These are phyloP conservation scores for Anagrus nilaparvatae DNA, from an alignment of 1,140 invertebrate species.

Conservation along the genomic window DNA sequence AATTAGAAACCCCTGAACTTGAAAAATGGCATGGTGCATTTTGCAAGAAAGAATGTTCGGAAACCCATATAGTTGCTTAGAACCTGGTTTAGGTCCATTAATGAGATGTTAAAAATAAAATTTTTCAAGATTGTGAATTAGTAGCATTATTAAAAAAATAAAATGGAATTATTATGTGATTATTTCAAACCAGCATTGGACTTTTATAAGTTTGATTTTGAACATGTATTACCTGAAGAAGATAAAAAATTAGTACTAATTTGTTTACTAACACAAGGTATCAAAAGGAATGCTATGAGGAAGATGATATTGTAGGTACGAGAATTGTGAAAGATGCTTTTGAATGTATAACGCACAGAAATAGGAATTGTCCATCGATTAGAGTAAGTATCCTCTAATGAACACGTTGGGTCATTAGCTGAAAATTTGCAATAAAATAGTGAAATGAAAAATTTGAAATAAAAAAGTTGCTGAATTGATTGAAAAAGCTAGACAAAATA, in stretches of 20 bases:
- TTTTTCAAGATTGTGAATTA: conserved; percentile 93
- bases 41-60: conserved; percentile 94
- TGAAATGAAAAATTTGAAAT: conserved; percentile 82
- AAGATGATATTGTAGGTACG: conserved; percentile 82
- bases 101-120: conserved; percentile 99
- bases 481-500: conserved; percentile 86
- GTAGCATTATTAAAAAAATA: conserved; percentile 93
- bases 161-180: conserved; percentile 87
- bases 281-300: conserved; percentile 85
- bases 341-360: conserved; percentile 77
- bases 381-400: conserved; percentile 95
- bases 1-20: too few species aligned
- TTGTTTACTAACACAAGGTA: conserved; percentile 82
- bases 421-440: conserved; percentile 93
- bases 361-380: conserved; percentile 89
- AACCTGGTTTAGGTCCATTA: conserved; percentile 86
- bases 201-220: conserved; percentile 83
- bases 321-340: conserved; percentile 78
- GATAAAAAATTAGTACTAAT: conserved; percentile 84
- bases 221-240: conserved; percentile 69
- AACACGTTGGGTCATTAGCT: conserved; percentile 91
- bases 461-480: conserved; percentile 71
- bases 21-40: too few species aligned
- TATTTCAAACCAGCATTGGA: conserved; percentile 81
- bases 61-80: conserved; percentile 91